Percentiles rank a stretch among this genome's conserved stretches.
Conservation (phyloP, 53 echinoderm and acorn worm species). For the Hippasteria phrygiana region DNA sequence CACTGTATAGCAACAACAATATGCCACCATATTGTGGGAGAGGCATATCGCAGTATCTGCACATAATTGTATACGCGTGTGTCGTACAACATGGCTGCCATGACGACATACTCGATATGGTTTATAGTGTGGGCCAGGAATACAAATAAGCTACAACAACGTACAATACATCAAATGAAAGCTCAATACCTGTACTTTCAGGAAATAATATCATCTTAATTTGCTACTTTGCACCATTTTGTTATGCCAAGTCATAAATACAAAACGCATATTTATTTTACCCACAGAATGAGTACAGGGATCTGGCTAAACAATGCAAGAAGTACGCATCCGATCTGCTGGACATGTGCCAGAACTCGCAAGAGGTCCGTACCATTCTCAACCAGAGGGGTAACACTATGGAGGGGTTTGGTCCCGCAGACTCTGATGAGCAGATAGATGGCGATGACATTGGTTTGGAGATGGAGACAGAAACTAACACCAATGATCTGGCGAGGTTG, state of each 20-base stretch:
- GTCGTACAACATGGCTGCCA: too few relatives aligned
- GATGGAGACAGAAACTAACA: conserved; percentile 4
- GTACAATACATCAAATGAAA: too few relatives aligned
- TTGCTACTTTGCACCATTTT: not conserved
- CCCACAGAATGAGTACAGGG: conserved; percentile 88
- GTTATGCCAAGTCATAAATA: not conserved
- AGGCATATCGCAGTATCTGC: too few relatives aligned
- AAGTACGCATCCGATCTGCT: conserved; percentile 95
- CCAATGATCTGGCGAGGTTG: conserved; percentile 72
- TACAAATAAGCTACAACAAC: too few relatives aligned
- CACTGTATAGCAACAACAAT: too few relatives aligned
- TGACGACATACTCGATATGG: too few relatives aligned
- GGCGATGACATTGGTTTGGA: conserved; percentile 23
- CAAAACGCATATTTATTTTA: not conserved
- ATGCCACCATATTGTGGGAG: too few relatives aligned
- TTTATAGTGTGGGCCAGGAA: too few relatives aligned
- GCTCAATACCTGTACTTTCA: too few relatives aligned
- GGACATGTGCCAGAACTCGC: conserved; percentile 98
- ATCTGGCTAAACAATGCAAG: conserved; percentile 84
- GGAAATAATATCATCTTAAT: too few relatives aligned
- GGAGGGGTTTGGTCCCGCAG: conserved; percentile 63
- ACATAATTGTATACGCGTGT: too few relatives aligned
- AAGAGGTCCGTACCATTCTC: conserved; percentile 88
- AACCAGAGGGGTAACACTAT: conserved; percentile 78
- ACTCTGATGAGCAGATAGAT: conserved; percentile 44